Conservation (phyloP, 2,113 vertebrate species). For the Melanerpes aurifrons region DNA sequence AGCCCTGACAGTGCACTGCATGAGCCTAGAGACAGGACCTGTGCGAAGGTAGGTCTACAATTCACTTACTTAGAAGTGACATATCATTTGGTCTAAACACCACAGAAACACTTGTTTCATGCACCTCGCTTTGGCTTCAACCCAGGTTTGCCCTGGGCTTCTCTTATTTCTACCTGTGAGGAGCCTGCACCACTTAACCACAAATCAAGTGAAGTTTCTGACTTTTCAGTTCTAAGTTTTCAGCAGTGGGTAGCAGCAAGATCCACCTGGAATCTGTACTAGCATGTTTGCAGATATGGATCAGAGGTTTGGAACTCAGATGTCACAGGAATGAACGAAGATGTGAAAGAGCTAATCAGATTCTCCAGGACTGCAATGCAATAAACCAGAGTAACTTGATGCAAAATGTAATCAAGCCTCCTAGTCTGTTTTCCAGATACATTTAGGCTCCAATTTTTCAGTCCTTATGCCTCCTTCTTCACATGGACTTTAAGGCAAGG, state of each 20-base stretch:
- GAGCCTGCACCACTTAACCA: not conserved
- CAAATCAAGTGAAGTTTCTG: not conserved
- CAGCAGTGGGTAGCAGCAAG: not conserved
- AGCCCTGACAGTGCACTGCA: not conserved
- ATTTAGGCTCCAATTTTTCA: conserved; percentile 11
- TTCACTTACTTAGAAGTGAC: not conserved
- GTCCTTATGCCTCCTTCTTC: not conserved
- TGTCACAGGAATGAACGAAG: conserved; percentile 31
- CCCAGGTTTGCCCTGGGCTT: not conserved
- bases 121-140: not conserved
- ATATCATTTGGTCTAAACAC: not conserved
- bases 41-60: not conserved
- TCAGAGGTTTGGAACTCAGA: not conserved
- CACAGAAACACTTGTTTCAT: not conserved
- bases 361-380: conserved; percentile 24
- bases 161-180: not conserved
- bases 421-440: conserved; percentile 29
- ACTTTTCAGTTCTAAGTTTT: not conserved
- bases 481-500: not conserved
- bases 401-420: conserved; percentile 46
- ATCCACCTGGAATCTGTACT: not conserved
- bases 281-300: not conserved
- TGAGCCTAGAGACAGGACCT: fast-evolving
- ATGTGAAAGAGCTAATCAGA: conserved; percentile 43
- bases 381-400: conserved; percentile 37